Evolutionary conservation across 2,888 invertebrate genomes (phyloP).

Genomic region (Drosophila eohydei): DNA sequence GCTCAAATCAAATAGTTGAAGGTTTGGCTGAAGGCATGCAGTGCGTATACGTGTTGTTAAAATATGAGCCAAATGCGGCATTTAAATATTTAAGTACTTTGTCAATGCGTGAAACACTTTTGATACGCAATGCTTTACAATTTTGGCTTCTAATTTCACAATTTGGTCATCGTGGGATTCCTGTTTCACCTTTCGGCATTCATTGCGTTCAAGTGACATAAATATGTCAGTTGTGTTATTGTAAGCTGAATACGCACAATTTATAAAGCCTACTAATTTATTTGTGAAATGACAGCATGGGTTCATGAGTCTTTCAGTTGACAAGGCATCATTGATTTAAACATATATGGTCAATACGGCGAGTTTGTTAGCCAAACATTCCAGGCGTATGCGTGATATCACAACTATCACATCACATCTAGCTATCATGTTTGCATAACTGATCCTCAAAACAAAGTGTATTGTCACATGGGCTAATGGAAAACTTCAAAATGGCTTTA

Average conservation of each 20-base stretch:
- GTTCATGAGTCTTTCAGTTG: neutral
- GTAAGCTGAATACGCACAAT: too few relatives aligned
- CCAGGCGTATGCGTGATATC: conserved; percentile 49
- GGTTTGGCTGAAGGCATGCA: neutral
- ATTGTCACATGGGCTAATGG: conserved; percentile 2
- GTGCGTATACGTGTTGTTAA: conserved; percentile 5
- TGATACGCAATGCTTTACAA: too few relatives aligned
- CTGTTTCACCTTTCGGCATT: too few relatives aligned
- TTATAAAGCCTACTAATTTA: neutral
- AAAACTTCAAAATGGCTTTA: neutral
- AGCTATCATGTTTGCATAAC: neutral
- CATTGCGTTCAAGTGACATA: neutral
- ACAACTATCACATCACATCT: neutral
- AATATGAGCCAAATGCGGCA: neutral
- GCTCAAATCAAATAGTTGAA: neutral
- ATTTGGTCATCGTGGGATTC: too few relatives aligned
- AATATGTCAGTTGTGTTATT: neutral
- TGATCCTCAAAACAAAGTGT: neutral
- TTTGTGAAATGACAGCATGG: neutral
- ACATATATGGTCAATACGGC: neutral
- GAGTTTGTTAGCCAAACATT: neutral
- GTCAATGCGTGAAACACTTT: neutral
- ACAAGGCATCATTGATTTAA: neutral
- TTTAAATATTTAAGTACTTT: neutral
- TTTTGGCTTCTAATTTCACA: too few relatives aligned